A percentile compares a stretch with the other conserved stretches of the same genome.
phyloP scores from a whole-genome alignment of 2,888 invertebrate species.

The Uloborus plumipes region DNA sequence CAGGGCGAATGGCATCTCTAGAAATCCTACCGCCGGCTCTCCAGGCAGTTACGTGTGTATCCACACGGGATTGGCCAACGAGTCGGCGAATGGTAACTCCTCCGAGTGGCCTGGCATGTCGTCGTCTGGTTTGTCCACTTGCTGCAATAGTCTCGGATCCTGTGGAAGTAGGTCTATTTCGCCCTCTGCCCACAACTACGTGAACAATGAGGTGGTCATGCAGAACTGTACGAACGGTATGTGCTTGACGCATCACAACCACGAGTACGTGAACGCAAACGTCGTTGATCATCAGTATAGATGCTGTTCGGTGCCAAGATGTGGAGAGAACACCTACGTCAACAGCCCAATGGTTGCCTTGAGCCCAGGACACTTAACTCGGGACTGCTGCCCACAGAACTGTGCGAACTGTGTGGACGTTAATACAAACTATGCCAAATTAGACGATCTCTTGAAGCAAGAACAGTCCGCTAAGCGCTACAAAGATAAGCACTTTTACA shows the following conservation, averaged over 20 bases:
- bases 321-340: conserved; percentile 42
- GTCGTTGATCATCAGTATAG: conserved; percentile 21
- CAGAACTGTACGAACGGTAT: conserved; percentile 34
- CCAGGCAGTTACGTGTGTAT: conserved; percentile 47
- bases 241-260: conserved; percentile 30
- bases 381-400: not conserved
- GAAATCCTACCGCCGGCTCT: conserved; percentile 11
- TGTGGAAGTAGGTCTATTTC: conserved; percentile 21
- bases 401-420: conserved; percentile 65
- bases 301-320: conserved; percentile 25
- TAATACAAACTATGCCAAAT: conserved; percentile 68
- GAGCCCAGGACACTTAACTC: conserved; percentile 35
- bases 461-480: conserved; percentile 41
- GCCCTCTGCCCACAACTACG: conserved; percentile 40
- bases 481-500: conserved; percentile 52
- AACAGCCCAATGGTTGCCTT: conserved; percentile 46
- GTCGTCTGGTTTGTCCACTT: conserved; percentile 22
- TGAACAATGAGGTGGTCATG: conserved; percentile 45
- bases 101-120: conserved; percentile 20
- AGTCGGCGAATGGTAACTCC: not conserved
- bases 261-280: conserved; percentile 29
- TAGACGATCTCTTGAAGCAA: conserved; percentile 67
- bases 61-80: not conserved
- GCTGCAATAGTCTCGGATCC: conserved; percentile 27
- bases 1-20: not conserved